A percentile compares a stretch with the other conserved stretches of the same genome.
Conservation (phyloP, 2,113 vertebrate species). For the Cyanocitta stelleri region DNA sequence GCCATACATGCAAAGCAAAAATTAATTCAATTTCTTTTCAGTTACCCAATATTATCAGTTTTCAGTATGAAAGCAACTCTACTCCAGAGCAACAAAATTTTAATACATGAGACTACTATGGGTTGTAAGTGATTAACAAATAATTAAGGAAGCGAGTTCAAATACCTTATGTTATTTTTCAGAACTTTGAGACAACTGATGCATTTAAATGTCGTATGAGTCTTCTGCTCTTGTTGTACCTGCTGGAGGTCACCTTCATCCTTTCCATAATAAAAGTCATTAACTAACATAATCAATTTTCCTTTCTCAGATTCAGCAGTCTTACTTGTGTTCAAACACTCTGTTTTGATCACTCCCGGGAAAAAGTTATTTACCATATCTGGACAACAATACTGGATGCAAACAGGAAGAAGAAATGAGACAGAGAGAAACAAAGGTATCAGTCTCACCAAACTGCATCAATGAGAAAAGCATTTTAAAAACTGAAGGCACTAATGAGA, state of each 20-base stretch:
- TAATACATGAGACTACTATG: not conserved
- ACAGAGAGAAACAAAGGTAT: not conserved
- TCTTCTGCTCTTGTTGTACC: conserved; percentile 76
- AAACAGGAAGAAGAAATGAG: not conserved
- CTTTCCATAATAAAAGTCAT: conserved; percentile 94
- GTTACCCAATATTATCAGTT: not conserved
- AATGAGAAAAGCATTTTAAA: not conserved
- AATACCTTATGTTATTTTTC: conserved; percentile 96
- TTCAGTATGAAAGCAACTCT: not conserved
- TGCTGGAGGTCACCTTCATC: conserved; percentile 81
- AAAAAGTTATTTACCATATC: conserved; percentile 73
- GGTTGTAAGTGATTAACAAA: not conserved
- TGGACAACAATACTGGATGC: conserved; percentile 80
- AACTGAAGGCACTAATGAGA: not conserved
- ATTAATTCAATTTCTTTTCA: not conserved
- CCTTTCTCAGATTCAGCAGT: conserved; percentile 77
- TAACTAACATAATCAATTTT: conserved; percentile 96
- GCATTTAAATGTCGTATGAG: conserved; percentile 90
- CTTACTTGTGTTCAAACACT: conserved; percentile 49
- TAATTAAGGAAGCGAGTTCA: not conserved
- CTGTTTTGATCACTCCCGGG: conserved; percentile 49
- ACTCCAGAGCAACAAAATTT: not conserved
- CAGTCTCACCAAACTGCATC: not conserved
- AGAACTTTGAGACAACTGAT: conserved; percentile 96
- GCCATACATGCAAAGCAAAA: not conserved